A percentile compares a stretch with the other conserved stretches of the same genome.
These are phyloP conservation scores for Brachylomia viminalis DNA, from an alignment of 2,888 invertebrate species.

Conservation along the genomic window DNA sequence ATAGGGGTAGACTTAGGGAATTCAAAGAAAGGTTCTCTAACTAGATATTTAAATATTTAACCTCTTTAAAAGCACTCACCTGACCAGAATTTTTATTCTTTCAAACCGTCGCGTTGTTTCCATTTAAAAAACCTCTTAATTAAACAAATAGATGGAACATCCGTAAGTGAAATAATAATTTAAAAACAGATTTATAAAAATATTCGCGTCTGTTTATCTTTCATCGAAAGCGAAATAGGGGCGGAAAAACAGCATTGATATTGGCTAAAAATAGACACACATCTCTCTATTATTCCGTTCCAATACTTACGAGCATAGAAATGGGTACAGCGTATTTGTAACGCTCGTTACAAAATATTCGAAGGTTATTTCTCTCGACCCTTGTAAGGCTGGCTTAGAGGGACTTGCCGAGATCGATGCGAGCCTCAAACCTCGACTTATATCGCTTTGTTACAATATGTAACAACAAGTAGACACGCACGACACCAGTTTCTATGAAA, in stretches of 20 bases:
- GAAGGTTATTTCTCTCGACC: conserved; percentile 79
- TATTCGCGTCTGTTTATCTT: conserved; percentile 1
- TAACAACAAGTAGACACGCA: conserved; percentile 59
- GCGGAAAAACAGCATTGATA: conserved; percentile 34
- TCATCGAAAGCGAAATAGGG: conserved; percentile 11
- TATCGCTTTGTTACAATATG: conserved; percentile 72
- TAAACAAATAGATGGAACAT: not conserved
- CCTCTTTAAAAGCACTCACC: not conserved
- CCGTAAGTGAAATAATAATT: not conserved
- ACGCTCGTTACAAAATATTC: conserved; percentile 79
- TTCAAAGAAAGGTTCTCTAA: not conserved
- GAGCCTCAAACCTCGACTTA: conserved; percentile 70
- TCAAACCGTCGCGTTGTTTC: not conserved
- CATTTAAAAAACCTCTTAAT: not conserved
- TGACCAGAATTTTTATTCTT: not conserved
- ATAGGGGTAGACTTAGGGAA: not conserved
- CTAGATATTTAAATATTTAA: not conserved
- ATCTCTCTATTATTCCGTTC: conserved; percentile 72
- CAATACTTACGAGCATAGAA: conserved; percentile 75
- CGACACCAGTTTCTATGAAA: not conserved
- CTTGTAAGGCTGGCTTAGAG: conserved; percentile 81
- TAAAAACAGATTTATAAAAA: conserved; percentile 6
- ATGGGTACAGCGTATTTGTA: conserved; percentile 75
- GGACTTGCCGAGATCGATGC: conserved; percentile 81
- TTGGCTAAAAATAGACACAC: conserved; percentile 63